Conservation (phyloP, 2,888 invertebrate species). For the Cryptus armator region DNA sequence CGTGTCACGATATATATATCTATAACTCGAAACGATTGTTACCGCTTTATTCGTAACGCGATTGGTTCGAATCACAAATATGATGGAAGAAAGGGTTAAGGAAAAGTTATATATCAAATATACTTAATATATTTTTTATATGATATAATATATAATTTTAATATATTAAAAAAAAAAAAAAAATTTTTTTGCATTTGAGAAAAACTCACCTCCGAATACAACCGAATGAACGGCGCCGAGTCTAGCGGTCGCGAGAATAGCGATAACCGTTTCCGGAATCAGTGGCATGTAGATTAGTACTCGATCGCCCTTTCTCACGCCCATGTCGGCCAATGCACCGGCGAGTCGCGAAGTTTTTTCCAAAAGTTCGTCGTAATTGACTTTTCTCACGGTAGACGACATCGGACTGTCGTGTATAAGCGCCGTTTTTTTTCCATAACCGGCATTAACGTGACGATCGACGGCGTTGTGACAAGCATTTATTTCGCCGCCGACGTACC, state of each 20-base stretch:
- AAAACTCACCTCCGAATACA: conserved; percentile 93
- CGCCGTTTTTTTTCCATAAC: conserved; percentile 92
- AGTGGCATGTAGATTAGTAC: conserved; percentile 98
- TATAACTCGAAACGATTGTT: too few relatives aligned
- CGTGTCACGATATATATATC: too few relatives aligned
- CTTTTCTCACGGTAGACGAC: conserved; percentile 91
- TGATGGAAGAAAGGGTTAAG: too few relatives aligned
- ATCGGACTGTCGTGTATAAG: conserved; percentile 96
- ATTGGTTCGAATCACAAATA: too few relatives aligned
- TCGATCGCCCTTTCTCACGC: conserved; percentile 93
- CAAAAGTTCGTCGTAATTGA: conserved; percentile 93
- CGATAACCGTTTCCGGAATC: conserved; percentile 95
- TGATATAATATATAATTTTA: too few relatives aligned
- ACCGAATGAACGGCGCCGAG: conserved; percentile 97
- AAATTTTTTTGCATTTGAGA: background rate
- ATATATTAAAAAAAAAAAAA: too few relatives aligned
- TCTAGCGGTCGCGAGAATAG: conserved; percentile 95
- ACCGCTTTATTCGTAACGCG: too few relatives aligned
- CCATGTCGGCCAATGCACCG: conserved; percentile 91
- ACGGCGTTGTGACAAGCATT: conserved; percentile 97
- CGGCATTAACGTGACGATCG: conserved; percentile 94
- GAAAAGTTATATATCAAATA: too few relatives aligned
- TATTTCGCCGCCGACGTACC: conserved; percentile 96
- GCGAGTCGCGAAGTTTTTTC: conserved; percentile 93
- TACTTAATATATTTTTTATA: too few relatives aligned